Percentiles rank a stretch among this genome's conserved stretches.
These are phyloP conservation scores for Drosophila aldrichi DNA, from an alignment of 2,888 invertebrate genomes.

Conservation along the genomic window DNA sequence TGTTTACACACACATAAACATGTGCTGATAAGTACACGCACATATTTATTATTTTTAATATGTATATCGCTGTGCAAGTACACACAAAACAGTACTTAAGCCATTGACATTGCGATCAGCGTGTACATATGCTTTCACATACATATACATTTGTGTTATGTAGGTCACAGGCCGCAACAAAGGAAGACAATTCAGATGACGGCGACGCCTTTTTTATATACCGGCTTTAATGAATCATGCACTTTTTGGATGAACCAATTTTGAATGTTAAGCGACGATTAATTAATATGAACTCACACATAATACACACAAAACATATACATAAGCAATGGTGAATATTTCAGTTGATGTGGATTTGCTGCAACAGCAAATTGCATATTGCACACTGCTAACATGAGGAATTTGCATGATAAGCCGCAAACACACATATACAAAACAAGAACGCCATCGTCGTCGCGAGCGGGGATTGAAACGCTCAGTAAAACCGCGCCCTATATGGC, in stretches of 20 bases:
- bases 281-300: conserved; percentile 19
- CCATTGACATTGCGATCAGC: conserved; percentile 41
- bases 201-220: conserved; percentile 48
- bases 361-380: conserved; percentile 25
- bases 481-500: conserved; percentile 47
- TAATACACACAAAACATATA: conserved; percentile 1
- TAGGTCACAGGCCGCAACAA: conserved; percentile 60
- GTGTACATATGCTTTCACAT: conserved; percentile 24
- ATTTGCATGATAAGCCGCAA: conserved; percentile 64
- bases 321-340: conserved; percentile 1
- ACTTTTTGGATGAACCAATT: conserved; percentile 22
- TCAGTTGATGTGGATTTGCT: conserved; percentile 6
- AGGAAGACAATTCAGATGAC: conserved; percentile 37
- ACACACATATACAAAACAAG: conserved; percentile 35
- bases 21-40: conserved; percentile 16
- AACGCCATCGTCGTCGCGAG: conserved; percentile 43
- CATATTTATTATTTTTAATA: conserved; percentile 26
- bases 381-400: conserved; percentile 33
- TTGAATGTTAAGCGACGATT: conserved; percentile 10
- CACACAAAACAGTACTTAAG: conserved; percentile 20
- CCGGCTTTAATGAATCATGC: conserved; percentile 58
- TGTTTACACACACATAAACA: conserved; percentile 22
- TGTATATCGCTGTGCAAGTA: conserved; percentile 18
- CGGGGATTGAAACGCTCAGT: conserved; percentile 41
- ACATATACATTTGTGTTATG: conserved; percentile 16